phyloP scores from a whole-genome alignment of 64 coral and sea anemone species.

The Trachythela sp. region DNA sequence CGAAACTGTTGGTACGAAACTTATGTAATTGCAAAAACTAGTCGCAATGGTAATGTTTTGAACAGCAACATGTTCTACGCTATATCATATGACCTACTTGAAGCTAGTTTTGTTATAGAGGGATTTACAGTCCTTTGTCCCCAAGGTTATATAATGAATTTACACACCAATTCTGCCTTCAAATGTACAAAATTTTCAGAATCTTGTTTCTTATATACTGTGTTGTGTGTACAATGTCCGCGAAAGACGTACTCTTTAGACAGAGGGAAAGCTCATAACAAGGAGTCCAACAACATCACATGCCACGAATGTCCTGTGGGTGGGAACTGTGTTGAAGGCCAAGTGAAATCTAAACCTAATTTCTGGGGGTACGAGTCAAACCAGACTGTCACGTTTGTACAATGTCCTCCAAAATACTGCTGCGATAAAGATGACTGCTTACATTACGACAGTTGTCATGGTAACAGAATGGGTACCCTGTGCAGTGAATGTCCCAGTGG shows the following conservation, averaged over 20 bases:
- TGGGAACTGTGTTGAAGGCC: neutral
- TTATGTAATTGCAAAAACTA: no score
- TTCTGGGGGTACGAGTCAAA: neutral
- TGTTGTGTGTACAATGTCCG: neutral
- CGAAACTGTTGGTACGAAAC: no score
- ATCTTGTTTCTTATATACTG: neutral
- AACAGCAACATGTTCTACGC: no score
- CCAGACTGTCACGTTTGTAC: neutral
- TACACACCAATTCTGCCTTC: neutral
- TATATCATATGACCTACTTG: neutral
- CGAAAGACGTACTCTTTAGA: neutral
- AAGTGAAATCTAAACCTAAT: neutral
- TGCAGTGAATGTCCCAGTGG: neutral
- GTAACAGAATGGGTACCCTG: neutral
- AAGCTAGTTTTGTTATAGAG: constrained; percentile 8
- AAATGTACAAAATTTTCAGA: no score
- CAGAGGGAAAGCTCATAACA: neutral
- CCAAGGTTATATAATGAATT: neutral
- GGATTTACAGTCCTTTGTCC: neutral
- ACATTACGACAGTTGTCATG: neutral
- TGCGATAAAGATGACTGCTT: neutral
- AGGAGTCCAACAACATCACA: neutral
- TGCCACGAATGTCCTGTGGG: neutral
- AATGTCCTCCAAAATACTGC: neutral
- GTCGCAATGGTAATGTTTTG: no score